Base-by-base conservation (phyloP, 2,113 vertebrate species). In the Callipepla squamata region DNA sequence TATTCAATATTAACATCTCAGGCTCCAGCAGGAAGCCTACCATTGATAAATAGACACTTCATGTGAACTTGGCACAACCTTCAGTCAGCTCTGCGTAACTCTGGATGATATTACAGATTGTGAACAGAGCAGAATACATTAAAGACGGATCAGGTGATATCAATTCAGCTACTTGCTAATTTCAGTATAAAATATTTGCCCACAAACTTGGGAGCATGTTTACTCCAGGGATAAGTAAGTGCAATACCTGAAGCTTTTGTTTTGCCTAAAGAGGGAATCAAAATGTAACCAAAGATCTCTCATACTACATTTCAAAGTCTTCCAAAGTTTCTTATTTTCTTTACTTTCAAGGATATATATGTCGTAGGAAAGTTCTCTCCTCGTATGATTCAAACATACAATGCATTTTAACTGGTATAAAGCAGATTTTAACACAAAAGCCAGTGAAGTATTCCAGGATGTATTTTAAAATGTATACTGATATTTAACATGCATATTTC, bases 1-100 rank as follows among this genome's bases (percentile, higher is more conserved):
- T 80, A 44, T 96, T 94, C 94, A 95, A 93, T 96, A 94, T 96
- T 95, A 96, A 94, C 66, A 79, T 66, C 70, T 62, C 90, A 5
- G 89, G 65, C 65, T 96, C 67, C 90, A 79, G 84, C 67, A 95
- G 88, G 84, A 96, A 94, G 85, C 79, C 50, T 69, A 72, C 89
- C 62, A 34, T 80, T 95, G 94, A 96, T 87, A 96, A 92, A 94
- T 85, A 70, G 91, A 47, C 83, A 92, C 89, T 97, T 96, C 92
- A 94, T 91, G 78, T 94, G 95, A 96, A 96, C 90, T 92, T 97
- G 93, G 89, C 90, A 94, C 95, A 95, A 96, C 72, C 89, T 93
- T 65, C 95, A 94, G 79, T 96, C 87, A 90, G 81, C 90, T 96
- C 78, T 95, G 77, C 72, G 86, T 86, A 93, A 42, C 92, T 76